Evolutionary conservation across 35 echinoderm and acorn worm species (phyloP).

Genomic region (Lytechinus pictus): DNA sequence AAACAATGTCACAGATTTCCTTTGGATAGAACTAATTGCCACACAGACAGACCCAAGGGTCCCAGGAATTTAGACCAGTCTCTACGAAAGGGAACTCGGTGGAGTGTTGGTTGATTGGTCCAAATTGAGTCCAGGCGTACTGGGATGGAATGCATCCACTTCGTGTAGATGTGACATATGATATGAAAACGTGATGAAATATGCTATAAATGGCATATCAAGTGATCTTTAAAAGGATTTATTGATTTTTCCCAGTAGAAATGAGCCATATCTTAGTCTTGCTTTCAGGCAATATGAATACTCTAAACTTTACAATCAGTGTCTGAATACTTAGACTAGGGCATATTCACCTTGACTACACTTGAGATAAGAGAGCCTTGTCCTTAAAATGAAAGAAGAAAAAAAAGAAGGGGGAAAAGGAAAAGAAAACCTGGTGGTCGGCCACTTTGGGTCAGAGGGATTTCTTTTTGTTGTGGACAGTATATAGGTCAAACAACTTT

Average conservation of each 20-base stretch:
- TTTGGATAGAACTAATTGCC: no score
- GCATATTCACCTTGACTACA: neutral
- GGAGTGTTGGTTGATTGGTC: neutral
- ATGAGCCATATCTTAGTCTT: neutral
- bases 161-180: neutral
- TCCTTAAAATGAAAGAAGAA: neutral
- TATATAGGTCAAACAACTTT: neutral
- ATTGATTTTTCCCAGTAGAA: neutral
- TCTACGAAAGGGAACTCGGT: neutral
- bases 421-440: neutral
- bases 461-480: neutral
- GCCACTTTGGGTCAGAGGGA: neutral
- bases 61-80: neutral
- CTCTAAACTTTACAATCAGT: neutral
- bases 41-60: neutral
- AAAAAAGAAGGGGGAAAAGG: no score
- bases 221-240: conserved; percentile 2
- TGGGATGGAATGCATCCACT: neutral
- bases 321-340: neutral
- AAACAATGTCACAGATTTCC: no score
- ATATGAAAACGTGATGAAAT: neutral
- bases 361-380: neutral
- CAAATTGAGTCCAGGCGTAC: neutral
- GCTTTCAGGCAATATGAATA: neutral
- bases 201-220: neutral